A percentile compares a stretch with the other conserved stretches of the same genome.
These are phyloP conservation scores for Caradrina kadenii DNA, from an alignment of 2,888 invertebrate species.

Conservation along the genomic window DNA sequence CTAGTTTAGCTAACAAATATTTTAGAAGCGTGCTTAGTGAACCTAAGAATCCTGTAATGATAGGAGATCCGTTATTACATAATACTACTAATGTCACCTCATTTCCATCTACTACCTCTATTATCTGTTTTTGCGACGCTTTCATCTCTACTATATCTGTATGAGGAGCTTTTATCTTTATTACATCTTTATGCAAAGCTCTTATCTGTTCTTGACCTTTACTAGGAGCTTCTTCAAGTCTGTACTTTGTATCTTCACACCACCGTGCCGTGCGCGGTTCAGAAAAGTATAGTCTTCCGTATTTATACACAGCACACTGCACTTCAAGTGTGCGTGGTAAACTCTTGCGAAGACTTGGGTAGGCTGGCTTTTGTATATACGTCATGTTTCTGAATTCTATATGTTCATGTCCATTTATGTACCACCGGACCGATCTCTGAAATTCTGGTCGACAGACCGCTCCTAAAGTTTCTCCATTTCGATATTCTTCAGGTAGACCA, in stretches of 20 bases:
- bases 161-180: no score
- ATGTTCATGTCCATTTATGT: conserved; percentile 81
- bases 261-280: conserved; percentile 73
- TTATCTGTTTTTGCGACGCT: no score
- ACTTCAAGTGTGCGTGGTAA: conserved; percentile 85
- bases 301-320: conserved; percentile 87
- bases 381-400: conserved; percentile 75
- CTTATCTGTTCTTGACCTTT: no score
- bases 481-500: conserved; percentile 79
- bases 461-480: conserved; percentile 79
- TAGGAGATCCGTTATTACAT: conserved; percentile 57
- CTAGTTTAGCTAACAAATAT: conserved; percentile 39
- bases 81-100: neutral
- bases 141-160: no score
- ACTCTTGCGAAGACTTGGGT: conserved; percentile 73
- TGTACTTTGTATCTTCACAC: neutral
- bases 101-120: neutral
- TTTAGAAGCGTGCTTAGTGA: conserved; percentile 49
- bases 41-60: conserved; percentile 44
- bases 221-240: no score
- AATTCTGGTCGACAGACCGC: conserved; percentile 81
- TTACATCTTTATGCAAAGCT: no score
- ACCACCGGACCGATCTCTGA: conserved; percentile 85
- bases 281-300: conserved; percentile 85
- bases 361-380: conserved; percentile 73